Base-by-base conservation (phyloP, 2,113 vertebrate species). In the Clinocottus analis region DNA sequence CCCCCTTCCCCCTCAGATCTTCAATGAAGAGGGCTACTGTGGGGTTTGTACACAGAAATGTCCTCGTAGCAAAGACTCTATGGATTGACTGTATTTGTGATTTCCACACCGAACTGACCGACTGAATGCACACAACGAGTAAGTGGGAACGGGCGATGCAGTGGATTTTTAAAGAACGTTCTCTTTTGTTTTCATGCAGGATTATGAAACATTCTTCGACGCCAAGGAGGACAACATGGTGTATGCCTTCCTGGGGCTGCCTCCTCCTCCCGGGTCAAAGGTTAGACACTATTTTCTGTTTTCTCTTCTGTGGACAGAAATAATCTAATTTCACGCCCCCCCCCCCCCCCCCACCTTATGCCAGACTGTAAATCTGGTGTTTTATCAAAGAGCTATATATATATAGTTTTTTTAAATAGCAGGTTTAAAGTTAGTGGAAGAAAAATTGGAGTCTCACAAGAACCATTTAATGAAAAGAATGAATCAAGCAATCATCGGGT, bases 171-270 rank as follows among this genome's bases (percentile, higher is more conserved):
- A 21, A 29, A 49, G 4, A 29, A 17, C n/a, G 1, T 31, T 17
- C 70, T 55, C 1, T 74, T 27, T 55, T 41, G 14, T 70, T 69
- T 80, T 65, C 10, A 3, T 92, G 33, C 88, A 99, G 98, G 98
- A 99, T 92, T 99, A 99, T 41, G 97, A 99, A 29, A 99, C 97
- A 3, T 99, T 99, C 93, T 99, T 99, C 80, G 95, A 96, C 80
- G 98, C 98, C 56, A 99, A 99, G 92, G 98, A 99, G 94, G 97
- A 97, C 88, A 99, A 99, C 90, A 84, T 95, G 41, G 97, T 99
- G 79, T 98, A 94, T 90, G 92, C 97, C 11, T 99, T 99, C 90
- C 92, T 99, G 76, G 97, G 98, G 21, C 94, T 99, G 89, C 88
- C 96, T 43, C 96, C 98, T 85, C 98, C 98, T 88, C 95, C 96